phyloP scores from a whole-genome alignment of 2,113 vertebrate species.

The Azemiops feae region DNA sequence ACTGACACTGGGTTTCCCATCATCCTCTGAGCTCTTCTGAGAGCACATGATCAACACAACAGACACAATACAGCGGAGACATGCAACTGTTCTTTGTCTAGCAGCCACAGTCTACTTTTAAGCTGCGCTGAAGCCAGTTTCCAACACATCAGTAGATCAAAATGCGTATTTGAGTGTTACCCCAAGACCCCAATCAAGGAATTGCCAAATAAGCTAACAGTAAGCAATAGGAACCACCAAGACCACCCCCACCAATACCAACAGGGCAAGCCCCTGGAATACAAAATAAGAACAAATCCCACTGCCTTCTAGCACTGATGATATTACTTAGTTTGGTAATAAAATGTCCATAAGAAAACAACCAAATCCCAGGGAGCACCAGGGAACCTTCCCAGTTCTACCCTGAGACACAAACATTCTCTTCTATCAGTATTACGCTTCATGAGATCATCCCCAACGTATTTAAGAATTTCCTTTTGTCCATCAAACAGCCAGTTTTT shows the following conservation, averaged over 20 bases:
- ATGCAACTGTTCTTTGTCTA: background rate
- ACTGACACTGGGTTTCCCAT: background rate
- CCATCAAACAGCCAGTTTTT: background rate
- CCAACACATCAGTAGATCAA: background rate
- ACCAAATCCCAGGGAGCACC: no score
- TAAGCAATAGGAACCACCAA: background rate
- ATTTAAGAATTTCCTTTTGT: background rate
- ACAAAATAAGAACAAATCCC: no score
- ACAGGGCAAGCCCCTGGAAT: no score
- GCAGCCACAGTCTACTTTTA: background rate
- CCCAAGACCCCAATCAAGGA: background rate
- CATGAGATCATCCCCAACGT: background rate
- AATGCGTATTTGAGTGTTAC: background rate
- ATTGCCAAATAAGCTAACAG: background rate
- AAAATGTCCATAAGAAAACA: no score
- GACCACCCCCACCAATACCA: no score
- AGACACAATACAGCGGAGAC: background rate
- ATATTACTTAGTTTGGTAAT: no score
- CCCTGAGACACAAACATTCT: no score
- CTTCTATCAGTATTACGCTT: background rate
- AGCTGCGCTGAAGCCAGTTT: background rate
- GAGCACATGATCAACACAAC: background rate
- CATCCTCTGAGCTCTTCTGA: background rate
- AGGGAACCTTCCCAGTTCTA: no score
- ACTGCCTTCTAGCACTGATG: no score